phyloP scores from a whole-genome alignment of 2,888 invertebrate species.

The Andricus quercusramuli region DNA sequence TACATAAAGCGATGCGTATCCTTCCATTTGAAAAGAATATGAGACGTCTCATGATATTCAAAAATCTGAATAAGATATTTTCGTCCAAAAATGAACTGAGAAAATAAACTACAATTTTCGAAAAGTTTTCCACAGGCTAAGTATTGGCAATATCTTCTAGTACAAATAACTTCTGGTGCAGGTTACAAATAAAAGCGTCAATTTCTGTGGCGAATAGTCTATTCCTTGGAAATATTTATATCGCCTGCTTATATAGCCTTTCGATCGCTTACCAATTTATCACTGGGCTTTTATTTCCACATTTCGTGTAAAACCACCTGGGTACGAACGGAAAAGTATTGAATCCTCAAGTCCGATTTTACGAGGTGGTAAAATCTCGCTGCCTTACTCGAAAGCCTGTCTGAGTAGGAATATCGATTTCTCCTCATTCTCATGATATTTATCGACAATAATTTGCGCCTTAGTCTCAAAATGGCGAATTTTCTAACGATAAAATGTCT shows the following conservation, averaged over 20 bases:
- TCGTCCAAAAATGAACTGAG: not conserved
- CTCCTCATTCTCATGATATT: not conserved
- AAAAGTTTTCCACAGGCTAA: not conserved
- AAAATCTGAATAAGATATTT: not conserved
- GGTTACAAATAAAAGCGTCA: conserved; percentile 6
- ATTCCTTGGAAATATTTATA: conserved; percentile 33
- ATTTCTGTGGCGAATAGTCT: conserved; percentile 20
- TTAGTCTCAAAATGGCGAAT: not conserved
- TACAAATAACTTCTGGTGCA: not conserved
- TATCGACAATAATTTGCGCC: not conserved
- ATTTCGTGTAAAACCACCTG: conserved; percentile 49
- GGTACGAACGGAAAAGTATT: conserved; percentile 43
- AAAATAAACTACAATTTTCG: not conserved
- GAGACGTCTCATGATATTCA: not conserved
- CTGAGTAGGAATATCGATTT: not conserved
- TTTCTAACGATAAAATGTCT: not conserved
- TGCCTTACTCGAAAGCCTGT: not conserved
- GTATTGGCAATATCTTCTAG: not conserved
- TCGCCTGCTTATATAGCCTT: conserved; percentile 10
- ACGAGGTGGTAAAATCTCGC: conserved; percentile 25
- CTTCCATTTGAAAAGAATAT: not conserved
- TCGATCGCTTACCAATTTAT: conserved; percentile 58
- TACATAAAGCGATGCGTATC: not conserved
- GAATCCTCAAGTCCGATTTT: conserved; percentile 22
- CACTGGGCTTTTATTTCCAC: conserved; percentile 51